phyloP scores from a whole-genome alignment of 2,113 vertebrate species.

The Sturnira hondurensis region DNA sequence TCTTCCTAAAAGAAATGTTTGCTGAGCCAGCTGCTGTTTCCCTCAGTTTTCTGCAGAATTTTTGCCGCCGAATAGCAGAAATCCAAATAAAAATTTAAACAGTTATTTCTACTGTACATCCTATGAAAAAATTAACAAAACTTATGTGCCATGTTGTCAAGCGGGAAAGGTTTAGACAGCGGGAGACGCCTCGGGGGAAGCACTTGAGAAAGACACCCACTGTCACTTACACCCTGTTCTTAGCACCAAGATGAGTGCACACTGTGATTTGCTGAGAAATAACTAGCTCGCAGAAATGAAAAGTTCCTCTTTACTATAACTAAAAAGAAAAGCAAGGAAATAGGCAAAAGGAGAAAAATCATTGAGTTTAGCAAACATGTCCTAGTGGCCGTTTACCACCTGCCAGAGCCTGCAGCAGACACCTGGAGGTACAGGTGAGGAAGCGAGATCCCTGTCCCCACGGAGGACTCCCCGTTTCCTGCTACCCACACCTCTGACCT shows the following conservation, averaged over 20 bases:
- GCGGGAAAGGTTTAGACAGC: slow-evolving; percentile 30
- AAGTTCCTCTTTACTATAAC: background rate
- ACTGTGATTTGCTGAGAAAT: slow-evolving; percentile 9
- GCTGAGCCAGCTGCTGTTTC: background rate
- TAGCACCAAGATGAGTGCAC: background rate
- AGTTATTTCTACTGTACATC: slow-evolving; percentile 27
- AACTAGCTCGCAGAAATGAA: slow-evolving; percentile 11
- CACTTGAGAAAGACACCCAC: background rate
- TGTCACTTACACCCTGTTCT: background rate
- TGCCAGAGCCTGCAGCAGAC: background rate
- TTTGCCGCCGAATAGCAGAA: background rate
- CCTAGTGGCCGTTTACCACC: background rate
- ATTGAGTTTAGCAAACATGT: background rate
- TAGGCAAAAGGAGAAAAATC: background rate
- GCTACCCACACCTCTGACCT: background rate
- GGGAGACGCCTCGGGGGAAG: background rate
- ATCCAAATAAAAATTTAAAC: slow-evolving; percentile 30
- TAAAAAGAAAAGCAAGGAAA: background rate
- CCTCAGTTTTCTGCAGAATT: slow-evolving; percentile 21
- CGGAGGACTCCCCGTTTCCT: background rate
- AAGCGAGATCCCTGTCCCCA: accelerated
- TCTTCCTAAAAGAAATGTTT: slow-evolving; percentile 13
- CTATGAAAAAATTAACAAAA: slow-evolving; percentile 12
- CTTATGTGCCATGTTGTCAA: background rate
- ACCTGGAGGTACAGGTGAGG: too few relatives aligned